Evolutionary conservation across 2,888 invertebrate genomes (phyloP).

Genomic region (Mythimna pallens): DNA sequence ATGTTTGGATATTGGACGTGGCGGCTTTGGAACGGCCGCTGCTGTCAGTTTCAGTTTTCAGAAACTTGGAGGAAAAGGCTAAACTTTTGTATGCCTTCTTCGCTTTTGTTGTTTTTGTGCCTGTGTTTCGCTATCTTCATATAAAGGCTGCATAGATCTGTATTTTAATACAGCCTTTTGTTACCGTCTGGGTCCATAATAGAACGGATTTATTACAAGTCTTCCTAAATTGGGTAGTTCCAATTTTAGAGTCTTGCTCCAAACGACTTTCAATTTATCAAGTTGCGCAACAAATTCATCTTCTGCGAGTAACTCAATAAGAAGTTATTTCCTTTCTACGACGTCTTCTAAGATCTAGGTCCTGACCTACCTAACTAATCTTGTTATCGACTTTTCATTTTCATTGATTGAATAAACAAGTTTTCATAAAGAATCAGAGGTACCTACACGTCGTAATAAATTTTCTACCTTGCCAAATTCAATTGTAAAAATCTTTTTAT

Average conservation of each 20-base stretch:
- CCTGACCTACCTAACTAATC: conserved; percentile 42
- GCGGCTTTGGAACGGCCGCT: conserved; percentile 26
- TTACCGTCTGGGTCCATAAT: conserved; percentile 29
- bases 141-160: conserved; percentile 27
- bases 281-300: conserved; percentile 43
- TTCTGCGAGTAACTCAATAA: conserved; percentile 40
- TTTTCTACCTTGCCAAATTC: neutral
- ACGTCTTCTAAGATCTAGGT: conserved; percentile 28
- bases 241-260: conserved; percentile 27
- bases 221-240: conserved; percentile 38
- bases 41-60: conserved; percentile 44
- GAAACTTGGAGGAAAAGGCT: conserved; percentile 38
- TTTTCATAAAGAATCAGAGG: conserved; percentile 14
- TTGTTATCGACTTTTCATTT: conserved; percentile 48
- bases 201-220: conserved; percentile 40
- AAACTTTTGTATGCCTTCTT: conserved; percentile 34
- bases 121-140: conserved; percentile 33
- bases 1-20: conserved; percentile 57
- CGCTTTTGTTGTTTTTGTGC: conserved; percentile 38
- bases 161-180: conserved; percentile 42
- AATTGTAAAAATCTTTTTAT: conserved; percentile 9
- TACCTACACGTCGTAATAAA: conserved; percentile 2
- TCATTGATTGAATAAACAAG: conserved; percentile 22
- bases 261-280: conserved; percentile 50
- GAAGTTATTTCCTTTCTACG: conserved; percentile 40